Evolutionary conservation across 1,140 invertebrate species (phyloP), one percentile per base, ranked within the genome.

Genomic region (Aculops lycopersici): DNA sequence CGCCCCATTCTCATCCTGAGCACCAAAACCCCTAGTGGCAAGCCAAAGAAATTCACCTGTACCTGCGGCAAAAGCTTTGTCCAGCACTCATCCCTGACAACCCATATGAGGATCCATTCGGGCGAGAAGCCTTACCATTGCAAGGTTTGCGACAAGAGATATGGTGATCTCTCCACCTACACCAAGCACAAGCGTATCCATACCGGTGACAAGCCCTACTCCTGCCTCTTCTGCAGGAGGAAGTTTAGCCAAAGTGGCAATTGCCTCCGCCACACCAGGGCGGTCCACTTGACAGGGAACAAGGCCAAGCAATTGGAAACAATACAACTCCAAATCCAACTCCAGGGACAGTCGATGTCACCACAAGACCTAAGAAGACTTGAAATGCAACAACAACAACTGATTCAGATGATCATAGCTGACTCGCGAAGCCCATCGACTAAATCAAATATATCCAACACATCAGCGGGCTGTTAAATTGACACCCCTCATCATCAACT

Each of bases 1-100:
- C n/a, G n/a, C n/a, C n/a, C n/a, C n/a, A n/a, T n/a, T n/a, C n/a
- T n/a, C n/a, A n/a, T n/a, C n/a, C n/a, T n/a, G n/a, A n/a, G n/a
- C n/a, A n/a, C n/a, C n/a, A n/a, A n/a, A n/a, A n/a, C n/a, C n/a
- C n/a, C n/a, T n/a, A n/a, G n/a, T n/a, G n/a, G n/a, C n/a, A 31
- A 31, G 8, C n/a, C 24, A 31, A 8, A n/a, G 8, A 31, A 31
- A 31, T 45, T 36, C 20, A 15, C 17, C 14, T 45, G 43, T 37
- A 3, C 20, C 2, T 45, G 43, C 31, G 8, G 12, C 12, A 17
- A 45, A 20, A 74, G 74, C 1, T 81, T 80, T 49, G 76, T 75
- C 1, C 75, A 76, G 4, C 78, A 79, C 54, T 76, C 72, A 48
- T 75, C 80, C 50, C 59, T 80, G 42, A 81, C 43, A 2, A 45